A percentile compares a stretch with the other conserved stretches of the same genome.
Evolutionary conservation across 2,113 vertebrate genomes (phyloP).

Genomic region (Heterotis niloticus): DNA sequence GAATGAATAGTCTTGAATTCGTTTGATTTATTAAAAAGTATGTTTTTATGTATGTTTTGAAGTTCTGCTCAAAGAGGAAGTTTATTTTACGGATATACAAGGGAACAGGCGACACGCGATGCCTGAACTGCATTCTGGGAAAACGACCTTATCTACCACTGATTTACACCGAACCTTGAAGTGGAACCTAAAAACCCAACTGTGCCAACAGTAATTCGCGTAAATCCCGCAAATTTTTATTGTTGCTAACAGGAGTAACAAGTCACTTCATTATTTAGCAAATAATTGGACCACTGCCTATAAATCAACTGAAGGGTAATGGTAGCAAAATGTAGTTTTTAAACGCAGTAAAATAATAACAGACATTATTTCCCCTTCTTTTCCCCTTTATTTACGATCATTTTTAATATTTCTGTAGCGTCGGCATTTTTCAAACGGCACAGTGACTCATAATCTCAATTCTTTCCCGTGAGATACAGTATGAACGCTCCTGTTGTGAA

Average conservation of each 20-base stretch:
- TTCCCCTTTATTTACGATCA: too few relatives aligned
- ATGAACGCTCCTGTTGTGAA: neutral
- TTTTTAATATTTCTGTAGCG: conserved; percentile 2
- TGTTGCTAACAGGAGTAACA: conserved; percentile 18
- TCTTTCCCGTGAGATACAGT: neutral
- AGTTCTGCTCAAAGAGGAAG: neutral
- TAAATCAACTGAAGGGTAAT: conserved; percentile 41
- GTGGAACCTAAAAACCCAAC: neutral
- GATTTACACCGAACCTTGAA: neutral
- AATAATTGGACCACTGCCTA: conserved; percentile 41
- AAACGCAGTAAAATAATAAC: too few relatives aligned
- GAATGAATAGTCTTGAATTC: conserved; percentile 3
- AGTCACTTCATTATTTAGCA: conserved; percentile 9
- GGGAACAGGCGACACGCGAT: neutral
- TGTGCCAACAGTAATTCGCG: neutral
- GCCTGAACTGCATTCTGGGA: neutral
- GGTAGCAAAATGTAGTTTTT: neutral
- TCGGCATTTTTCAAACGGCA: conserved; percentile 5
- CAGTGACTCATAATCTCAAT: too few relatives aligned
- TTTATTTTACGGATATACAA: neutral
- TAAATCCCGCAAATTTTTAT: neutral
- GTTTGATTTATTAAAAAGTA: conserved; percentile 16
- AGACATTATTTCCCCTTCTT: too few relatives aligned
- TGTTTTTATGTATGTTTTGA: conserved; percentile 10
- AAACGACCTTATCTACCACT: neutral